phyloP scores from a whole-genome alignment of 2,888 invertebrate species.

The Salpingus planirostris region DNA sequence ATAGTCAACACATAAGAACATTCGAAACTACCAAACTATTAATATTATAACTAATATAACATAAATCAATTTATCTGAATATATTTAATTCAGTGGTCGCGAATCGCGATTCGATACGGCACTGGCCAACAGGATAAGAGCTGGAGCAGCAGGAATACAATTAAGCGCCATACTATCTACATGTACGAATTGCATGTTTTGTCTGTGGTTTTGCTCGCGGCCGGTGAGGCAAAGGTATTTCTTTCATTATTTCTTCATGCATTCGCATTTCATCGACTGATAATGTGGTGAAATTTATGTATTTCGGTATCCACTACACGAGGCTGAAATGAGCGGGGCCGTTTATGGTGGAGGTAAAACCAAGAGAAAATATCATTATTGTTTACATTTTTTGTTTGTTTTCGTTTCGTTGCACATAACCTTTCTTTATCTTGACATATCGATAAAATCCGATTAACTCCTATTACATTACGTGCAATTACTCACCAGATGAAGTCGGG shows the following conservation, averaged over 20 bases:
- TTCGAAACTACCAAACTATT: too few species aligned
- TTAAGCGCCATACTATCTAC: too few species aligned
- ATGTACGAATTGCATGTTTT: too few species aligned
- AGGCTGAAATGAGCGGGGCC: slow-evolving; percentile 6
- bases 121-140: too few species aligned
- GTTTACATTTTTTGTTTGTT: slow-evolving; percentile 40
- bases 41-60: too few species aligned
- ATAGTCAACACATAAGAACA: too few species aligned
- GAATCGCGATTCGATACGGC: too few species aligned
- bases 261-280: not conserved
- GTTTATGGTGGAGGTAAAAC: slow-evolving; percentile 1
- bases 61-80: too few species aligned
- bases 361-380: not conserved
- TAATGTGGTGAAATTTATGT: slow-evolving; percentile 33
- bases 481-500: slow-evolving; percentile 37
- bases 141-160: too few species aligned
- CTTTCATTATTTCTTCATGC: not conserved
- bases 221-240: not conserved
- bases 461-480: too few species aligned
- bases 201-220: not conserved
- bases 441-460: slow-evolving; percentile 51
- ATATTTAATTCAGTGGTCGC: too few species aligned
- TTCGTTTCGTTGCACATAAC: not conserved
- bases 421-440: not conserved
- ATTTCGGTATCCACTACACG: slow-evolving; percentile 51